These are phyloP conservation scores for Meiosimyza decipiens DNA, from an alignment of 2,888 invertebrate species.

Conservation along the genomic window DNA sequence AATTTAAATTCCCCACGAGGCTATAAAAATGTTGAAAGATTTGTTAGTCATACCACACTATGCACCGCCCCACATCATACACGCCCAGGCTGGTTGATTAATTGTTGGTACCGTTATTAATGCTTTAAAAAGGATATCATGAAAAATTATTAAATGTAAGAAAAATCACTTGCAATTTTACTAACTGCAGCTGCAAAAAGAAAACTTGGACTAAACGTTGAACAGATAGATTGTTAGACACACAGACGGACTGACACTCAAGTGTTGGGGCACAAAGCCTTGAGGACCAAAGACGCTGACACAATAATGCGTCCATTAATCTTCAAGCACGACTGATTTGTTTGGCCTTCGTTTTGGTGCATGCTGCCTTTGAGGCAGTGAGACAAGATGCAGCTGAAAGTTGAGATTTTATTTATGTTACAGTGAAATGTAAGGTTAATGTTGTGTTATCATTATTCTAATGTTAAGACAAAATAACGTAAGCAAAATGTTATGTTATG, in stretches of 20 bases:
- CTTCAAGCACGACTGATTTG: constrained; percentile 65
- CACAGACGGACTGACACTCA: neutral
- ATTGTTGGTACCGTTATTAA: neutral
- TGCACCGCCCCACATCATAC: constrained; percentile 9
- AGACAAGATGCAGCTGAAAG: too few relatives aligned
- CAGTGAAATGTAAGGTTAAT: too few relatives aligned
- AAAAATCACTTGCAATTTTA: constrained; percentile 46
- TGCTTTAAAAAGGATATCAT: constrained; percentile 32
- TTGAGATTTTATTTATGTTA: too few relatives aligned
- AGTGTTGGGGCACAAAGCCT: neutral
- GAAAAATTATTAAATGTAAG: constrained; percentile 49
- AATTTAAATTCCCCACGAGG: too few relatives aligned
- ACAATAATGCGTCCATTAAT: constrained; percentile 64
- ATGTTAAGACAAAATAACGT: too few relatives aligned
- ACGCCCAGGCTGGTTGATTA: constrained; percentile 12
- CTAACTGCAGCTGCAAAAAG: neutral
- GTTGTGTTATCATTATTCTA: too few relatives aligned
- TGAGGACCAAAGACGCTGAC: constrained; percentile 49
- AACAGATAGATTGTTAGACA: neutral
- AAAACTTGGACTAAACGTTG: neutral
- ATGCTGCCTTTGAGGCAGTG: neutral
- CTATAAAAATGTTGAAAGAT: too few relatives aligned
- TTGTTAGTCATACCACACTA: neutral
- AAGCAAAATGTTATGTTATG: too few relatives aligned
- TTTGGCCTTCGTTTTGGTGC: constrained; percentile 53